Base-by-base conservation (phyloP, 2,797 vertebrate genomes). In the Oreochromis mossambicus region DNA sequence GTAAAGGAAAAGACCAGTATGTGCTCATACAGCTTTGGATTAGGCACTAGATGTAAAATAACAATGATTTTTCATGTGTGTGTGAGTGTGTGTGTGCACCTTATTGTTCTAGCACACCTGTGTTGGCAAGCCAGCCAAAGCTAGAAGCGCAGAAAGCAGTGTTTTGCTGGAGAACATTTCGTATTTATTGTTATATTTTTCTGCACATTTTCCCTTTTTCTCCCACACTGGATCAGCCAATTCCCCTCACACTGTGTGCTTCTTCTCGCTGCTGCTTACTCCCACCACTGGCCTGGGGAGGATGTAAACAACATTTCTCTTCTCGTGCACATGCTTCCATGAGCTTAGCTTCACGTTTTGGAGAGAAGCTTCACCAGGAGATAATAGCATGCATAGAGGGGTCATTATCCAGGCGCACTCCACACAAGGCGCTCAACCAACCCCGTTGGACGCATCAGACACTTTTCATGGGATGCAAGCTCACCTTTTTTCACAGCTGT, bases 251-350 rank as follows among this genome's bases (percentile, higher is more conserved):
- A 36, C 85, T 24, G 6, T 7, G 46, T 5, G 1, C 11, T 48
- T 80, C 68, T 76, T 50, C 77, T 70, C 36, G 55, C 78, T 89
- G 81, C 83, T 84, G 82, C 75, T 80, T 15, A 83, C 93, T 91
- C 93, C 94, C 92, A 93, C 92, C 81, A 77, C 79, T 83, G 87
- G 87, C 87, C 91, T 13, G 81, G 81, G 91, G 92, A 91, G 50
- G 79, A 86, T 89, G 89, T 86, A 90, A 88, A 93, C 91, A 92
- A 56, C 80, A 76, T 46, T 77, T 78, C 77, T 85, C 70, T 36
- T 80, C 51, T 41, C 26, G 50, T 81, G 50, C 78, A 56, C 77
- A 26, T 88, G 84, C 58, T 41, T 34, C 80, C 86, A 91, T 87
- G 70, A 50, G 79, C 83, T 87, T 50, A 15, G 7, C 61, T 86